These are phyloP conservation scores for Corbicula japonica DNA, from an alignment of 2,888 invertebrate species.

Conservation along the genomic window DNA sequence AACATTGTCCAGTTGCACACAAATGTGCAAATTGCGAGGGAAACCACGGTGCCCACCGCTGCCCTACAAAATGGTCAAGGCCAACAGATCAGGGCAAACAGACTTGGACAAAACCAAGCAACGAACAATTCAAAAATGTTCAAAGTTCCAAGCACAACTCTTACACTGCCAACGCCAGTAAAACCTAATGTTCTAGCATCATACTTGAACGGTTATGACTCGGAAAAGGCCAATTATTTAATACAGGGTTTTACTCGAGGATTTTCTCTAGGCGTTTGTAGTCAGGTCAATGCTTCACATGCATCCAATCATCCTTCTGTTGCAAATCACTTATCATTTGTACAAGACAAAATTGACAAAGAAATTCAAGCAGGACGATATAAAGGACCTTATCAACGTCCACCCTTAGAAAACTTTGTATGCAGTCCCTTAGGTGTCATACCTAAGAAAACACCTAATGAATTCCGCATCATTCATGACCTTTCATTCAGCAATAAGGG, in stretches of 20 bases:
- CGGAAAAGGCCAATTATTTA: constrained; percentile 12
- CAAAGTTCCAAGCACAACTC: background rate
- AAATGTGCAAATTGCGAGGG: constrained; percentile 6
- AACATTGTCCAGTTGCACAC: background rate
- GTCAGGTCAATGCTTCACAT: background rate
- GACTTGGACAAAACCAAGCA: background rate
- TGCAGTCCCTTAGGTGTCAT: constrained; percentile 51
- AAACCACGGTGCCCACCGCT: background rate
- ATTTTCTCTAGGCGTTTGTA: constrained; percentile 37
- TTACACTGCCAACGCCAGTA: constrained; percentile 32
- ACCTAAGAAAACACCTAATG: constrained; percentile 35
- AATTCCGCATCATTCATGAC: constrained; percentile 54
- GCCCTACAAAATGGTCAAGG: background rate
- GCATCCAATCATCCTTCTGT: constrained; percentile 40
- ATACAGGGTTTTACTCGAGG: constrained; percentile 25
- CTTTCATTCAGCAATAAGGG: constrained; percentile 31
- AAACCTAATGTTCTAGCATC: constrained; percentile 1
- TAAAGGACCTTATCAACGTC: constrained; percentile 26
- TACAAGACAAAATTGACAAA: constrained; percentile 36
- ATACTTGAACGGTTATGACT: constrained; percentile 21
- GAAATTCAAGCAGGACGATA: constrained; percentile 27
- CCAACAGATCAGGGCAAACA: background rate
- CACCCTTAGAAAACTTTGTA: constrained; percentile 43
- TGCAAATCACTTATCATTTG: constrained; percentile 6
- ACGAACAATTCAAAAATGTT: background rate